Percentiles rank a stretch among this genome's conserved stretches.
Conservation (phyloP, 2,113 vertebrate genomes). For the Leuciscus idus region DNA sequence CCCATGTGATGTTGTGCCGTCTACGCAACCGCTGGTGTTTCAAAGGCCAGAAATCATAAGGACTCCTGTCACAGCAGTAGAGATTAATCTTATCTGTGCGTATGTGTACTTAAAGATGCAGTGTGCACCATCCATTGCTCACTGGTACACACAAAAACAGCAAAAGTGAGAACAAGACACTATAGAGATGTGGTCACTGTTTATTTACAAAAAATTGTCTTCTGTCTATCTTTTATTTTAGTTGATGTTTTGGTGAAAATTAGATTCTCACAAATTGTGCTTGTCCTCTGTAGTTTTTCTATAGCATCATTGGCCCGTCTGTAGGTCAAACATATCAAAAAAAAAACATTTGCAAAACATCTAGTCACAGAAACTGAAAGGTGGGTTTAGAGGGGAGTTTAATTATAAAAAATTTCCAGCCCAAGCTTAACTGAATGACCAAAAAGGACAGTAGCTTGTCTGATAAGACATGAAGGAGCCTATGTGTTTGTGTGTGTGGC, state of each 20-base stretch:
- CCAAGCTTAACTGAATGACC: background rate
- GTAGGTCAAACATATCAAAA: conserved; percentile 26
- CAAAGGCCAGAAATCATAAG: conserved; percentile 60
- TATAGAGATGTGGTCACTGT: background rate
- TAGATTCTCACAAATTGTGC: conserved; percentile 15
- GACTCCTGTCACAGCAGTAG: conserved; percentile 44
- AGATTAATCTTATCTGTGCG: conserved; percentile 17
- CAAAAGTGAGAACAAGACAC: conserved; percentile 9
- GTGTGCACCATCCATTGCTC: conserved; percentile 6
- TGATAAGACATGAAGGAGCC: background rate
- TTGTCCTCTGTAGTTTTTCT: conserved; percentile 9
- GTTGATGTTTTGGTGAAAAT: background rate
- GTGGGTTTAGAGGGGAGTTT: background rate
- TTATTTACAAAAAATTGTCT: background rate
- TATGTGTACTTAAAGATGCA: conserved; percentile 11
- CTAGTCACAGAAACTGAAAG: background rate
- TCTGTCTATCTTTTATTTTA: background rate
- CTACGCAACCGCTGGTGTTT: conserved; percentile 57
- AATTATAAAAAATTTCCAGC: background rate
- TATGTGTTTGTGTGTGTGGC: background rate
- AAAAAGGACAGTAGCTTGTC: background rate
- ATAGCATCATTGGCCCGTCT: background rate
- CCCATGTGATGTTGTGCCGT: conserved; percentile 45
- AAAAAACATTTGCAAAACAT: background rate
- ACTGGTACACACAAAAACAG: conserved; percentile 11